Evolutionary conservation across 2,888 invertebrate genomes (phyloP).

Genomic region (Lymantria monacha): DNA sequence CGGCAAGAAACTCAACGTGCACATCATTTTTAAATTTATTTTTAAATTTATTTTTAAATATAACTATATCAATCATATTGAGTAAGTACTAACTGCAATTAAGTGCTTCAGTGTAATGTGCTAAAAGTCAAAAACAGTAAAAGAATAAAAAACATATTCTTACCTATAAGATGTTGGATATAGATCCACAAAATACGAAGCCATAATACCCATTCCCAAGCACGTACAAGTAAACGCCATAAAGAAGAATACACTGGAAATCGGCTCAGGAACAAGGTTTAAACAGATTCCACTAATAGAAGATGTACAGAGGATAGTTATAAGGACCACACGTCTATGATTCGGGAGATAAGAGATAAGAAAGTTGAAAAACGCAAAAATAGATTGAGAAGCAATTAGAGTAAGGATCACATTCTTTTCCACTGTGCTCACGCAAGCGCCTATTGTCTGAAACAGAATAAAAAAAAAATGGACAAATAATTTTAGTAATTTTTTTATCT

Average conservation of each 20-base stretch:
- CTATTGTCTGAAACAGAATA: constrained; percentile 6
- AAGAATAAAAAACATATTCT: constrained; percentile 14
- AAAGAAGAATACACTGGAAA: constrained; percentile 67
- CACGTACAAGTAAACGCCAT: constrained; percentile 70
- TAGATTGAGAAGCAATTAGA: constrained; percentile 84
- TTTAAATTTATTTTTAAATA: no score
- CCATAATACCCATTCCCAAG: constrained; percentile 70
- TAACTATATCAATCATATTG: no score
- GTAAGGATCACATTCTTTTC: constrained; percentile 84
- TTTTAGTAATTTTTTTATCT: no score
- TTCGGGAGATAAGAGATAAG: constrained; percentile 77
- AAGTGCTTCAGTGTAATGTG: no score
- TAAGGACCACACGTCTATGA: constrained; percentile 76
- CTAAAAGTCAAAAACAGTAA: background rate
- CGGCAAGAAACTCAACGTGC: no score
- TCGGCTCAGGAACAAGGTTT: constrained; percentile 64
- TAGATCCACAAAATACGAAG: constrained; percentile 71
- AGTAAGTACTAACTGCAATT: no score
- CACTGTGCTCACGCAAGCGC: constrained; percentile 74
- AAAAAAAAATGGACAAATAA: no score
- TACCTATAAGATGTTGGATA: constrained; percentile 72
- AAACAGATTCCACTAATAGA: constrained; percentile 75
- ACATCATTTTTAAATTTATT: no score
- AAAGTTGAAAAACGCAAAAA: constrained; percentile 84
- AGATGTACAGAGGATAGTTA: constrained; percentile 74